Conservation (phyloP, 2,797 vertebrate genomes). For the Distichodus sexfasciatus region DNA sequence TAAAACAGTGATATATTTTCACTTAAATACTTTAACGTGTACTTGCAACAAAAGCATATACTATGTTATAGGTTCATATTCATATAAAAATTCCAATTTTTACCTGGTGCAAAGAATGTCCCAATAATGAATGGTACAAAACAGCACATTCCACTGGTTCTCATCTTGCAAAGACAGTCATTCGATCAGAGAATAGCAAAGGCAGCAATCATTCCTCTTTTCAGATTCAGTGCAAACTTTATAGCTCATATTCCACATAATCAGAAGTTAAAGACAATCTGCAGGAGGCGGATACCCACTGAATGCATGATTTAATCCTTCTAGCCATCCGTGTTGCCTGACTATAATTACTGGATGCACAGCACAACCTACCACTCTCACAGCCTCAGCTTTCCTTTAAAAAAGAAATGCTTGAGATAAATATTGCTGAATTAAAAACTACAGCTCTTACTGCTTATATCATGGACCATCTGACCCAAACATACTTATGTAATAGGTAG, state of each 20-base stretch:
- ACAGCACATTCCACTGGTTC: background rate
- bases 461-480: too few species aligned
- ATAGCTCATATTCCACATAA: background rate
- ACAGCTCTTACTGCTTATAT: background rate
- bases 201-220: background rate
- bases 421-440: background rate
- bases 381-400: too few species aligned
- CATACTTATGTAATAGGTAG: too few species aligned
- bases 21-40: too few species aligned
- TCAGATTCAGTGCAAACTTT: background rate
- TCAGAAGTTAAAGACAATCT: background rate
- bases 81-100: background rate
- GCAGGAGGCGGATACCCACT: background rate
- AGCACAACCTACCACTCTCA: too few species aligned
- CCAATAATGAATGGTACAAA: background rate
- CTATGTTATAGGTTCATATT: background rate
- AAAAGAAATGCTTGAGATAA: too few species aligned
- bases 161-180: background rate
- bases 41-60: too few species aligned
- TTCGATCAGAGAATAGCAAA: background rate
- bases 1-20: too few species aligned
- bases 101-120: constrained; percentile 19
- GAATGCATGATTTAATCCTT: constrained; percentile 28
- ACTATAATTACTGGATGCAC: background rate
- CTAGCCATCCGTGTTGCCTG: background rate